Base-by-base conservation (phyloP, 2,113 vertebrate species). In the Arvicanthis niloticus region DNA sequence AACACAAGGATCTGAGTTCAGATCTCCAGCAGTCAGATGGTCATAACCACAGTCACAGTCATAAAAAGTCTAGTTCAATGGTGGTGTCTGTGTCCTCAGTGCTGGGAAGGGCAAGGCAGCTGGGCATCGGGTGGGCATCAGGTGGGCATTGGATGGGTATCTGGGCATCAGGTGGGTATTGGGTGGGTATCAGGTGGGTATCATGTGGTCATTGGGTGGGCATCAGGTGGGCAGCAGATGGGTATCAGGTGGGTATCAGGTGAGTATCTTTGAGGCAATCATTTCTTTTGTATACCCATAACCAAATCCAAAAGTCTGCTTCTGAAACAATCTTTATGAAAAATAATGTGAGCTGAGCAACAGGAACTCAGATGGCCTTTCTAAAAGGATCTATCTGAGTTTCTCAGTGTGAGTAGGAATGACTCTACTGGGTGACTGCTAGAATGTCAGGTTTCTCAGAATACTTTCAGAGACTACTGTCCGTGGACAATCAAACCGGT, bases 291-390 rank as follows among this genome's bases (percentile, higher is more conserved):
- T 24, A 68, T 24, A 0, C 29, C 21, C 24, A 16, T 45, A 88
- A 45, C 24, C 13, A 88, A 95, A 88, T 53, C 6, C 75, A 70
- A 24, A 87, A 67, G 17, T 82, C 40, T 78, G 51, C 62, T 97
- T 94, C 60, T 91, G 88, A 86, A 60, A 95, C 60, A 62, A 85
- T 88, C 34, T 95, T 72, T 62, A 80, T 86, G 68, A 88, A 65
- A 42, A 72, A 77, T 78, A 95, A 31, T 42, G 73, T 68, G 75
- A 93, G 95, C 51, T 11, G 88, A 85, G 3, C 70, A 65, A 75
- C 10, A 94, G 4, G 58, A 87, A 6, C 19, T 96, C 40, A 87
- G 15, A 70, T 29, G 8, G 4, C 87, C 42, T 89, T 58, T 91
- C 5, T n/a, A 56, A 40, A 56, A 89, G 56, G 60, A 40, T 68